Base-by-base conservation (phyloP, 1,140 invertebrate species). In the Metaphire vulgaris region DNA sequence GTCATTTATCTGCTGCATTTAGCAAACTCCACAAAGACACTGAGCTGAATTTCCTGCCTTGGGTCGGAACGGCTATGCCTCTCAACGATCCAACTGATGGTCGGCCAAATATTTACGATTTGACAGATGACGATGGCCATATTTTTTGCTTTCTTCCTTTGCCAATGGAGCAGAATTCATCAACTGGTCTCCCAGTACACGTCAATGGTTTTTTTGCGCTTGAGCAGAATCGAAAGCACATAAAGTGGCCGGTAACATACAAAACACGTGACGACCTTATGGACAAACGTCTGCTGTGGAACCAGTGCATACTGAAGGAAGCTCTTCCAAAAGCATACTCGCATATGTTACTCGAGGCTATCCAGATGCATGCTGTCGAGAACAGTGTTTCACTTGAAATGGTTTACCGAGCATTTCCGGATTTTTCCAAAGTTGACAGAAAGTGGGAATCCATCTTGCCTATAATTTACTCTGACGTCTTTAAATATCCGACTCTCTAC, bases 71-170 rank as follows among this genome's bases (percentile, higher is more conserved):
- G 34, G 82, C 82, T 41, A 72, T 81, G 21, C 79, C 79, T 28
- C 33, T 80, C 29, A 66, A 72, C 26, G 67, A 67, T 56, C 21
- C 32, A 12, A 66, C 33, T 14, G 69, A 32, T 26, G 2, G 2
- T 74, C 16, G 32, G 29, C 30, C 72, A 28, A 29, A 65, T 30
- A 65, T 26, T 31, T 33, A 65, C 28, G 31, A 69, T 1, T 26
- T 33, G 33, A 70, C 28, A 16, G 32, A 26, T 30, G 74, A 31
- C 26, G 33, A 67, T 15, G 83, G 83, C 2, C 83, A 83, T 69
- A 70, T 84, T 1, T 85, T 83, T 76, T 85, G 84, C 74, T 83
- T 84, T 69, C 72, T 85, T 16, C 84, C 84, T 6, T 76, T 85
- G 26, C 82, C 82, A 41, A 74, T 81, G 28, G 77, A 78, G 32